phyloP scores from a whole-genome alignment of 2,113 vertebrate genomes.

The Machaerirhynchus nigripectus region DNA sequence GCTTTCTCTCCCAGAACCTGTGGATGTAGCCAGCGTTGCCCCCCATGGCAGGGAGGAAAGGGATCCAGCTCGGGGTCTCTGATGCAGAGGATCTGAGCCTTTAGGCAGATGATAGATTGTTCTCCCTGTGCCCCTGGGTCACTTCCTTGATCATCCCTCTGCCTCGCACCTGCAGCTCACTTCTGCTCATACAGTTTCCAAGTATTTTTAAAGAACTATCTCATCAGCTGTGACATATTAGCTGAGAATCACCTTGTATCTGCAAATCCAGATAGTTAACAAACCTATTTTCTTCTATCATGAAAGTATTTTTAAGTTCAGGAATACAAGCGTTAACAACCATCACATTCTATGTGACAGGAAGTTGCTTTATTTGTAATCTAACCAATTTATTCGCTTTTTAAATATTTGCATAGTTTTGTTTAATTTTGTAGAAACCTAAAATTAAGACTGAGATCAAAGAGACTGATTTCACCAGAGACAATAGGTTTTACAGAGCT shows the following conservation, averaged over 20 bases:
- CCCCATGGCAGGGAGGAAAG: neutral
- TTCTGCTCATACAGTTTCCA: neutral
- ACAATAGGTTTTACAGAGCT: neutral
- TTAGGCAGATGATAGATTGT: neutral
- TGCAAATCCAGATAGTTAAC: neutral
- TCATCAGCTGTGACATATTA: neutral
- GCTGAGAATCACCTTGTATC: neutral
- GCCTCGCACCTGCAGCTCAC: neutral
- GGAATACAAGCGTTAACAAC: neutral
- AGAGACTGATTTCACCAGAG: slow-evolving; percentile 24
- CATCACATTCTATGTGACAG: neutral
- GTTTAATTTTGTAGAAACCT: slow-evolving; percentile 5
- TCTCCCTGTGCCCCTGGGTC: rapidly evolving
- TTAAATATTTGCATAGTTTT: slow-evolving; percentile 3
- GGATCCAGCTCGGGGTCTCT: neutral
- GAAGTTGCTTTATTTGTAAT: neutral
- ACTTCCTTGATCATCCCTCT: neutral
- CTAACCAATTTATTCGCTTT: neutral
- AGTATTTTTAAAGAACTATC: neutral
- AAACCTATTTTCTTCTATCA: neutral
- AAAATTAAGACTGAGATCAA: slow-evolving; percentile 19
- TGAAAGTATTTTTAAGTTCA: neutral
- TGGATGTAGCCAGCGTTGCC: neutral
- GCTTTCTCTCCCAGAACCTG: neutral
- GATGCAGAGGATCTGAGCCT: neutral